Conservation (phyloP, 2,797 vertebrate genomes). For the Brachymystax lenok region DNA sequence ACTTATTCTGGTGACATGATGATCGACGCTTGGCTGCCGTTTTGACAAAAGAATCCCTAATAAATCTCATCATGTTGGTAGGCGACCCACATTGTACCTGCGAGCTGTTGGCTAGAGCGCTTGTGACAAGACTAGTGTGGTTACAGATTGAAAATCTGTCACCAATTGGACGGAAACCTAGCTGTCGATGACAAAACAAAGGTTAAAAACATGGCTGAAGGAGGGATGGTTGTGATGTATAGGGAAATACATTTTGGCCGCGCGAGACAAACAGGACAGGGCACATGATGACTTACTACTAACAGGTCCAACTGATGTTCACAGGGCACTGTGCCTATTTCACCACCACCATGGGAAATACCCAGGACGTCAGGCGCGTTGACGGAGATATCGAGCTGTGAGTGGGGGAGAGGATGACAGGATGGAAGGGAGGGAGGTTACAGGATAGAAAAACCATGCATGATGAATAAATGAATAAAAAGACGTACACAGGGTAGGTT, state of each 20-base stretch:
- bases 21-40: too few relatives aligned
- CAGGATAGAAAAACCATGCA: constrained; percentile 60
- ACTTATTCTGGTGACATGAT: too few relatives aligned
- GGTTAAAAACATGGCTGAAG: neutral
- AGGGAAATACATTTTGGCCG: constrained; percentile 1
- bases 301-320: constrained; percentile 80
- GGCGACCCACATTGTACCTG: too few relatives aligned
- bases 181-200: too few relatives aligned
- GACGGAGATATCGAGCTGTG: constrained; percentile 88
- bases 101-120: too few relatives aligned
- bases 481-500: neutral
- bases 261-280: too few relatives aligned
- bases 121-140: too few relatives aligned
- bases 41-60: too few relatives aligned
- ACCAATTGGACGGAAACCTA: too few relatives aligned
- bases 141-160: too few relatives aligned
- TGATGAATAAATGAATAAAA: constrained; percentile 15
- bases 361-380: constrained; percentile 78
- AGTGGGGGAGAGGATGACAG: constrained; percentile 26
- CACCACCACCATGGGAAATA: constrained; percentile 68
- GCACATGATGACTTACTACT: constrained; percentile 71
- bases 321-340: constrained; percentile 60
- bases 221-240: neutral
- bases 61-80: too few relatives aligned
- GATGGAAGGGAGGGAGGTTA: constrained; percentile 16